phyloP scores from a whole-genome alignment of 2,888 invertebrate species.

The Acanthosoma haemorrhoidale region DNA sequence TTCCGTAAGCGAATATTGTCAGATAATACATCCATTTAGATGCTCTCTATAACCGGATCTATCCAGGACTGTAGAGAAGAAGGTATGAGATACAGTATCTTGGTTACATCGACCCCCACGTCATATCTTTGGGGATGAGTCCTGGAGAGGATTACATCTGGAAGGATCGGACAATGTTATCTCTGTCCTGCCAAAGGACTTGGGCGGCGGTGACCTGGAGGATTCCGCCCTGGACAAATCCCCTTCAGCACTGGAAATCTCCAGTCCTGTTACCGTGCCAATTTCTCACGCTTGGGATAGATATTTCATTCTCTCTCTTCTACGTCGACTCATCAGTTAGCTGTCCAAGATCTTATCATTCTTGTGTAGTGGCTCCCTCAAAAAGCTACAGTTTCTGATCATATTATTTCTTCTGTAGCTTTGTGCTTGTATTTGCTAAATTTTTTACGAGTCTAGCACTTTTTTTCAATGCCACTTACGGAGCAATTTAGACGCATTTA shows the following conservation, averaged over 20 bases:
- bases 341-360: not conserved
- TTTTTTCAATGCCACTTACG: too few relatives aligned
- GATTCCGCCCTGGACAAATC: not conserved
- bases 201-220: not conserved
- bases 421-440: too few relatives aligned
- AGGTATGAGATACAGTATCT: not conserved
- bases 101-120: not conserved
- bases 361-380: too few relatives aligned
- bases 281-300: not conserved
- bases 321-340: not conserved
- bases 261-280: not conserved
- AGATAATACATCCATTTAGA: not conserved
- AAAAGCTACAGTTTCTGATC: too few relatives aligned
- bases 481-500: too few relatives aligned
- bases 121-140: not conserved
- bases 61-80: not conserved
- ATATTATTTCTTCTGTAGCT: too few relatives aligned
- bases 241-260: not conserved
- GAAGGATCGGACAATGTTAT: not conserved
- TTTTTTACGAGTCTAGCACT: too few relatives aligned
- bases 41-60: not conserved
- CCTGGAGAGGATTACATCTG: not conserved
- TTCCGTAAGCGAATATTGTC: too few relatives aligned
- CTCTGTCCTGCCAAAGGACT: not conserved
- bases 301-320: not conserved